A percentile compares a stretch with the other conserved stretches of the same genome.
Evolutionary conservation across 2,797 vertebrate species (phyloP).

Genomic region (Takifugu ocellatus): DNA sequence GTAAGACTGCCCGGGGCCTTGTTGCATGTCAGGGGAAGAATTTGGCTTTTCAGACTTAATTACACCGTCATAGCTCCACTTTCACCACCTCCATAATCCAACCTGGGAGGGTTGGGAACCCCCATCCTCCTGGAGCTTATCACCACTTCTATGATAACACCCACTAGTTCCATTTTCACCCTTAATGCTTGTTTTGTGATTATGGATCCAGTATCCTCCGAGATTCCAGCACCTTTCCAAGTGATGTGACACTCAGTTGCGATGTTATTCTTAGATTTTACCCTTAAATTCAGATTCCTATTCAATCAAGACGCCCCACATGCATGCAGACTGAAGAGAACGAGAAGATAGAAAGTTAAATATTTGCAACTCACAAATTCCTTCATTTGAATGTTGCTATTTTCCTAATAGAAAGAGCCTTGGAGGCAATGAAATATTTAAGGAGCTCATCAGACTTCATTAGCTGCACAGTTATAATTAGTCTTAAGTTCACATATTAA

Average conservation of each 20-base stretch:
- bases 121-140: too few relatives aligned
- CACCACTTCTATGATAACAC: too few relatives aligned
- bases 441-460: too few relatives aligned
- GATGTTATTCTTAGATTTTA: too few relatives aligned
- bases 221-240: too few relatives aligned
- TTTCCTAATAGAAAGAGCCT: neutral
- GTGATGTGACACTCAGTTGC: too few relatives aligned
- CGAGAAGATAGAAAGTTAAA: neutral
- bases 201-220: too few relatives aligned
- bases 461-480: neutral
- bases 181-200: too few relatives aligned
- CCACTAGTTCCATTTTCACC: too few relatives aligned
- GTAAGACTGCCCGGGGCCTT: constrained; percentile 33
- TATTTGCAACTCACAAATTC: too few relatives aligned
- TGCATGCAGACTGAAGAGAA: neutral
- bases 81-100: neutral
- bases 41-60: constrained; percentile 3
- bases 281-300: too few relatives aligned
- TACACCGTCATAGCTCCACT: neutral
- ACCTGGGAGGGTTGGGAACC: neutral
- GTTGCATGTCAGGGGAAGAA: constrained; percentile 1
- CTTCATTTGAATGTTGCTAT: neutral
- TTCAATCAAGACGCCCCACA: too few relatives aligned
- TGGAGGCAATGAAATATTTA: neutral
- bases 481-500: neutral